Evolutionary conservation across 2,113 vertebrate genomes (phyloP), one percentile per base, ranked within the genome.

Genomic region (Phrynosoma blainvillii): DNA sequence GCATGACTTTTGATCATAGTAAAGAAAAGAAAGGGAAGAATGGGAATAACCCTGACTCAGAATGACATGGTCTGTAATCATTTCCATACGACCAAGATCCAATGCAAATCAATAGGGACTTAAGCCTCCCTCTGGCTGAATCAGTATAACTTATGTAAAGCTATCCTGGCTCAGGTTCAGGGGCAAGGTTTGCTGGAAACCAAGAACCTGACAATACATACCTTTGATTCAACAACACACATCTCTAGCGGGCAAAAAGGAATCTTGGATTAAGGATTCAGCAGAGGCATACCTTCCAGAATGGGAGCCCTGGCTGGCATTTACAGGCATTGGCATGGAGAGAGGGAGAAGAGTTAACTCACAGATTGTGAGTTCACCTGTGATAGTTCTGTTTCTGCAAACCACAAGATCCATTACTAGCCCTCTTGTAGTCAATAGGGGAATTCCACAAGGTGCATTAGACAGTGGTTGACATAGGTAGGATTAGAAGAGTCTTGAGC

Each of bases 21-120:
- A 42, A 14, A 42, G 87, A 89, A 93, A 82, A 68, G 59, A 62
- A 71, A 85, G 86, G 90, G 88, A 77, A 79, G 89, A 91, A 85
- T 32, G 84, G 89, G 90, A 89, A 86, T 85, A 74, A 89, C 89
- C 92, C 83, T 94, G 79, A 96, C 92, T 95, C 93, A 93, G 82
- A 79, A 87, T 92, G 83, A 91, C 86, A 81, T 66, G 73, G 88
- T 93, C 16, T 79, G 70, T 91, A 92, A 91, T 92, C 88, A 92
- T 92, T 95, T 95, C 93, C 92, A 94, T 85, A 66, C 75, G 1
- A 71, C 75, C 84, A 91, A 80, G 8, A 85, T 93, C 62, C 65
- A 85, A 77, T 90, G 91, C 84, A 93, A 95, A 93, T 90, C 66
- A 89, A 85, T 84, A 91, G 82, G 79, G 42, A 84, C 52, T 40